Evolutionary conservation across 2,888 invertebrate genomes (phyloP).

Genomic region (Junonia oenone): DNA sequence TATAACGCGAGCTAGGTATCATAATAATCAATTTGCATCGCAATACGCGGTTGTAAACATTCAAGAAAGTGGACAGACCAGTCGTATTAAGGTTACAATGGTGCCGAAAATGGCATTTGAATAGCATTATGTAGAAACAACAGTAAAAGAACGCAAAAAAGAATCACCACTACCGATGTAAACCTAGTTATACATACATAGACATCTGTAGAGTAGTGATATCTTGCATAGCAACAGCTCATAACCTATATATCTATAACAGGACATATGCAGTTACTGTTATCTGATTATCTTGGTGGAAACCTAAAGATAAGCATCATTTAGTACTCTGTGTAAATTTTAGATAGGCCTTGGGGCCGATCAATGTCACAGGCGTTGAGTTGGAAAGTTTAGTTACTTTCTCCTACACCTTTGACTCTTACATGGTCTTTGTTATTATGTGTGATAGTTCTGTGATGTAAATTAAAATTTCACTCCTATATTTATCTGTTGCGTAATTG

Average conservation of each 20-base stretch:
- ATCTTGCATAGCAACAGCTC: slow-evolving; percentile 69
- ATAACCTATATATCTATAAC: slow-evolving; percentile 57
- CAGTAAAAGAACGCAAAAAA: slow-evolving; percentile 15
- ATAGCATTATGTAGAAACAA: slow-evolving; percentile 22
- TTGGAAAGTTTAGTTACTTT: too few species aligned
- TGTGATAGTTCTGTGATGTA: slow-evolving; percentile 6
- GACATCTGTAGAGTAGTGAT: slow-evolving; percentile 29
- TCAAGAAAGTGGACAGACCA: slow-evolving; percentile 39
- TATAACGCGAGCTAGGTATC: slow-evolving; percentile 33
- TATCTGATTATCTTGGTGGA: slow-evolving; percentile 52
- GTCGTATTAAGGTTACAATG: slow-evolving; percentile 44
- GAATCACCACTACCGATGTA: slow-evolving; percentile 8
- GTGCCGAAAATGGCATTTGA: slow-evolving; percentile 32
- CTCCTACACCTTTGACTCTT: slow-evolving; percentile 7
- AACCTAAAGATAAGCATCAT: slow-evolving; percentile 42
- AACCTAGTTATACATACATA: slow-evolving; percentile 18
- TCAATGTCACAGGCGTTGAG: slow-evolving; percentile 31
- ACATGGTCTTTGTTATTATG: slow-evolving; percentile 12
- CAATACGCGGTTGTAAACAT: slow-evolving; percentile 36
- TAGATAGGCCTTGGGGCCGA: slow-evolving; percentile 33
- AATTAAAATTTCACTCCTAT: slow-evolving; percentile 2
- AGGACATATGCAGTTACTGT: slow-evolving; percentile 42
- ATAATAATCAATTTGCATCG: slow-evolving; percentile 35
- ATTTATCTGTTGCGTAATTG: neutral
- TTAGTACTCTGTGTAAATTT: slow-evolving; percentile 38